Evolutionary conservation across 2,113 vertebrate species (phyloP).

Genomic region (Perca flavescens): DNA sequence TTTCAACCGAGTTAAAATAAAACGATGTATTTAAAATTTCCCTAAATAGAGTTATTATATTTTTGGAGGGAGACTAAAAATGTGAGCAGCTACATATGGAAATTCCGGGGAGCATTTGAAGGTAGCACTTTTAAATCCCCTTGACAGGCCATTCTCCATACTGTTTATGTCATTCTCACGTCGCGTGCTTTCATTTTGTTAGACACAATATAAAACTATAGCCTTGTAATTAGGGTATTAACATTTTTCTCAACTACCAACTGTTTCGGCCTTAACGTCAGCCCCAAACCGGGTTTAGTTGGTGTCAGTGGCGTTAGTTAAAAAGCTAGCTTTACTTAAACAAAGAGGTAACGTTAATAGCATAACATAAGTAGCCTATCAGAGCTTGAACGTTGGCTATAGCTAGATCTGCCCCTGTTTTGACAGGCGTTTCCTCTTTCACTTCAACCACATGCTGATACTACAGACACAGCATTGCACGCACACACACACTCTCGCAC

Average conservation of each 20-base stretch:
- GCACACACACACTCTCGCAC: not conserved
- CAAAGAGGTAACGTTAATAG: too few relatives aligned
- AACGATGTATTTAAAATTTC: too few relatives aligned
- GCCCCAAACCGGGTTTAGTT: too few relatives aligned
- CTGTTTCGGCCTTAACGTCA: too few relatives aligned
- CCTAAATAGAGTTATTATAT: too few relatives aligned
- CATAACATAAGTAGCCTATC: too few relatives aligned
- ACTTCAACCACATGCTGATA: constrained; percentile 37
- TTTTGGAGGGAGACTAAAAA: too few relatives aligned
- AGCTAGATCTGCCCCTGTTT: constrained; percentile 27
- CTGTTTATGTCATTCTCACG: not conserved
- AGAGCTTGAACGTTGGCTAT: not conserved
- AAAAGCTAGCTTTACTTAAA: too few relatives aligned
- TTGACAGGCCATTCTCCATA: not conserved
- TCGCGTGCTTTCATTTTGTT: not conserved
- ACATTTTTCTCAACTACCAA: too few relatives aligned
- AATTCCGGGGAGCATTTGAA: constrained; percentile 14
- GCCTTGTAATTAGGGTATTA: not conserved
- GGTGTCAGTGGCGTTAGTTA: too few relatives aligned
- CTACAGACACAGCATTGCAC: not conserved
- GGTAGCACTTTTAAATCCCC: constrained; percentile 9
- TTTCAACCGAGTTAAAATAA: too few relatives aligned
- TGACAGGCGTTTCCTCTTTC: constrained; percentile 63
- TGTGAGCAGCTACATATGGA: not conserved
- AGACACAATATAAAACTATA: not conserved